Evolutionary conservation across 1,140 invertebrate species (phyloP), one percentile per base, ranked within the genome.

Genomic region (Rhopalosiphum maidis): DNA sequence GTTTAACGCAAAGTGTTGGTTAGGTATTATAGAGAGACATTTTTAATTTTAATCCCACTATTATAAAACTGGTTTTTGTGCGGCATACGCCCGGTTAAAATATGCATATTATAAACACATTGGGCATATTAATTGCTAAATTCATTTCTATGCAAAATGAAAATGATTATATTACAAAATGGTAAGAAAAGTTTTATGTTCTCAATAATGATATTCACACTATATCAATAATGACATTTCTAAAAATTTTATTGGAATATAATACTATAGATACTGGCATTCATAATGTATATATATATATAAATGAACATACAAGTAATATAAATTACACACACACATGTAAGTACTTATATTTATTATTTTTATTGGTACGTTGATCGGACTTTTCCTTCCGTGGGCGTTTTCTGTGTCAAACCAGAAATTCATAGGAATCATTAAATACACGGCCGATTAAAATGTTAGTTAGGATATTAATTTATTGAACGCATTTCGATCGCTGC

Each of bases 331-430:
- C 25, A 37, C 48, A 37, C 51, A 37, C 51, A 41, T 22, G n/a
- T 87, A 21, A 1, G 41, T 86, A 46, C 41, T 23, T 41, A 46
- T 86, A 86, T 46, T 30, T 85, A 41, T 85, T 85, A 86, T 86
- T 30, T 41, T 30, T 41, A 46, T 86, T 30, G 11, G 22, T 43
- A 85, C 21, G 83, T 15, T 48, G 18, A 54, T 22, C 46, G 48
- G 18, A 88, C 46, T 51, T 88, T 88, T 88, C 8, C 87, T 51
- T 51, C 46, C 48, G 87, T 88, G 87, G 87, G 87, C 87, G 87
- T 88, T 88, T 51, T 88, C 87, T 54, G n/a, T 51, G 46, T 51
- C 87, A 54, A 88, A 88, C 87, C 46, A 51, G 87, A 88, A 88
- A 88, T 35, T 88, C 87, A 48, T 88, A 88, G 22, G 60, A 77